Base-by-base conservation (phyloP, 37 sponge, comb jelly and placozoan species). In the Chondrilla cf. caribensis region DNA sequence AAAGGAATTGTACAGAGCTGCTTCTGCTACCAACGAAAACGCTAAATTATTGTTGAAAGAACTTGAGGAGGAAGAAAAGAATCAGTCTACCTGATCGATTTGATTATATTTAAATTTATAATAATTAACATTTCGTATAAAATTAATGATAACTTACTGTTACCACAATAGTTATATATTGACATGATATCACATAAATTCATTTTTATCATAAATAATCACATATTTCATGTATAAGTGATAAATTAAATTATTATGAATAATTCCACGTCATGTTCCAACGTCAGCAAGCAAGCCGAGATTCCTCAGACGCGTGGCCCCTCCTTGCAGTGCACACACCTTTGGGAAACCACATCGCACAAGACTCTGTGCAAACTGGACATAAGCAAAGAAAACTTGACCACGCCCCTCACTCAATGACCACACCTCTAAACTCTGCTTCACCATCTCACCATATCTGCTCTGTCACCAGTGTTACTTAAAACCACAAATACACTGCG, bases 321-420 rank as follows among this genome's bases (percentile, higher is more conserved):
- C 93, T 8, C 84, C 89, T 33, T 88, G 68, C 0, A 96, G 82
- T 0, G 88, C 86, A 84, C 94, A 93, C 43, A 96, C 95, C 38
- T 84, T 82, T 40, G 83, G 88, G 76, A 85, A 92, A 55, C 78
- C 40, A 58, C 86, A 43, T 28, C 86, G 29, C 47, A 97, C 87
- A 72, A 97, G 84, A 65, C 87, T 87, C 9, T 92, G 66, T 58
- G 89, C 92, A 91, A 97, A 94, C 95, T 95, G 83, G 4, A 89
- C 7, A 33, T 9, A 64, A 28, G 18, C 47, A 41, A 32, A 64
- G 25, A 33, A 3, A 14, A 31, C 6, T 47, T 47, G 51, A 11
- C 51, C 51, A 47, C 51, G 11, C 51, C 51, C 51, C 51, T 11
- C 51, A 14, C 51, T 11, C 51, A 47, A 14, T 47, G 51, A 11